Base-by-base conservation (phyloP, 2,797 vertebrate species). In the Characodon lateralis region DNA sequence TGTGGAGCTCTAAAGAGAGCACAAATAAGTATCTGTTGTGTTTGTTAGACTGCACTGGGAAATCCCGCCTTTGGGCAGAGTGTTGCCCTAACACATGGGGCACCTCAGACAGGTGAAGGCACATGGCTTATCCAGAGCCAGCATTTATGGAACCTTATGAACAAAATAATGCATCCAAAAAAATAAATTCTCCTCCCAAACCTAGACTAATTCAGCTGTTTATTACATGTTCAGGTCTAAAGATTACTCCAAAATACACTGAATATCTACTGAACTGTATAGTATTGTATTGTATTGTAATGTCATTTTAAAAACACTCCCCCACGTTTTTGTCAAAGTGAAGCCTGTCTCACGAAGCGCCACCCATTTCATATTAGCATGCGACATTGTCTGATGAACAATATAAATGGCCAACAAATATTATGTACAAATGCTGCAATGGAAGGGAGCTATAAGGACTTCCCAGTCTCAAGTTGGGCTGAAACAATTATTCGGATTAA, bases 81-180 rank as follows among this genome's bases (percentile, higher is more conserved):
- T 28, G 10, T 71, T 79, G 20, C 51, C 70, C 59, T 13, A 79
- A 87, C 91, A 93, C 86, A 88, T 91, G 88, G 73, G 88, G 84
- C 83, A 26, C 76, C 35, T 74, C 48, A 78, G 71, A 83, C 82
- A 83, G 81, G 85, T 83, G 72, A 85, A 61, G 31, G 70, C 43
- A 53, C 48, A 80, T 78, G 50, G 72, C 24, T 55, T 80, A 72
- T 77, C 13, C 9, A 63, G 26, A 18, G 31, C 53, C 28, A 58
- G 43, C n/a, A 50, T 71, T 28, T 75, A 59, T 58, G 2, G 18
- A 55, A n/a, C 6, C 22, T 53, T 39, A 14, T 16, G 9, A 2
- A 8, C 14, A 28, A 50, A 50, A 71, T 26, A 8, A 43, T 59
- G 46, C 22, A 78, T 71, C 6, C 1, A 55, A 53, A 53, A 53